Evolutionary conservation across 2,888 invertebrate species (phyloP).

Genomic region (Sminthurides aquaticus): DNA sequence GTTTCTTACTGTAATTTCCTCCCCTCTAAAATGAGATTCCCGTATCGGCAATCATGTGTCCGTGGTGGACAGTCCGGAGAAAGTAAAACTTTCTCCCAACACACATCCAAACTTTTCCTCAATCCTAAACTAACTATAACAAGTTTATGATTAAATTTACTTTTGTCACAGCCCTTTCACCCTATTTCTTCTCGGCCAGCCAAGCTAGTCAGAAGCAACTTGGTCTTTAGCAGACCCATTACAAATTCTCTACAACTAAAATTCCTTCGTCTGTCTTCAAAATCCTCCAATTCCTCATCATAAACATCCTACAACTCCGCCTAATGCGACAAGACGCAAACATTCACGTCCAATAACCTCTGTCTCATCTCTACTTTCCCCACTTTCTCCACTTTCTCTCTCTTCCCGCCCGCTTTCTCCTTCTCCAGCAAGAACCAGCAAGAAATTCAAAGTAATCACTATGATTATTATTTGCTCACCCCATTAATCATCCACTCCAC

Average conservation of each 20-base stretch:
- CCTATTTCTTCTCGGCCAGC: too few relatives aligned
- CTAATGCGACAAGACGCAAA: not conserved
- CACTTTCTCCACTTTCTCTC: slow-evolving; percentile 2
- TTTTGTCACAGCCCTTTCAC: not conserved
- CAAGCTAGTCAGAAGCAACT: too few relatives aligned
- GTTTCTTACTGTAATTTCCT: too few relatives aligned
- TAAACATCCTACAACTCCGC: not conserved
- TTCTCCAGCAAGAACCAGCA: too few relatives aligned
- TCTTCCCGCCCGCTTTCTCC: too few relatives aligned
- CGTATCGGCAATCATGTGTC: slow-evolving; percentile 2
- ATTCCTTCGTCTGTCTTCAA: too few relatives aligned
- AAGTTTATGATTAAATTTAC: slow-evolving; percentile 8
- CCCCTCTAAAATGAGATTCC: slow-evolving; percentile 2
- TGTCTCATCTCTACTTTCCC: not conserved
- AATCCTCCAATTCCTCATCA: too few relatives aligned
- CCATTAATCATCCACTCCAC: not conserved
- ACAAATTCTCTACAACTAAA: too few relatives aligned
- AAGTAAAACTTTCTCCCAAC: too few relatives aligned
- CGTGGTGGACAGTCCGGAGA: too few relatives aligned
- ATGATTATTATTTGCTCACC: not conserved
- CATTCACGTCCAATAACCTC: not conserved
- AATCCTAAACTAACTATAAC: too few relatives aligned
- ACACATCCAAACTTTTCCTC: not conserved
- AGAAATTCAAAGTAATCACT: not conserved
- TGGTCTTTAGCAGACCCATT: too few relatives aligned